phyloP scores from a whole-genome alignment of 2,113 vertebrate genomes.

The Campylomormyrus tamandua region DNA sequence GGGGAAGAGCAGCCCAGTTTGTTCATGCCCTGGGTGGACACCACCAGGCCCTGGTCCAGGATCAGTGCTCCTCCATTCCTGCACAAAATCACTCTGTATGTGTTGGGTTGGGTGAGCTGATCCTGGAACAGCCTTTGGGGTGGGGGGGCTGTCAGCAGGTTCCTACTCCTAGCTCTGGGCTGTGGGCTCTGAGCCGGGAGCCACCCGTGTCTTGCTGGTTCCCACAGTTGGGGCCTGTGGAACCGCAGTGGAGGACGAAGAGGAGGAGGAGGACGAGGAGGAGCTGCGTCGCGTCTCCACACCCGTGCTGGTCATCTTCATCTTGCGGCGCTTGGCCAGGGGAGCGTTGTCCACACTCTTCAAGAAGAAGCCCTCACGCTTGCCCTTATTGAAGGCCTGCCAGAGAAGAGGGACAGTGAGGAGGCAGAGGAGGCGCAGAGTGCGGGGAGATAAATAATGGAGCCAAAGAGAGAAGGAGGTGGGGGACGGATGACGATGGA shows the following conservation, averaged over 20 bases:
- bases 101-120: background rate
- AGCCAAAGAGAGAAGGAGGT: background rate
- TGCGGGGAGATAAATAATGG: background rate
- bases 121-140: conserved; percentile 2
- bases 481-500: background rate
- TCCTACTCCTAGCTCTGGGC: conserved; percentile 42
- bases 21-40: background rate
- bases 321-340: conserved; percentile 76
- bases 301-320: conserved; percentile 77
- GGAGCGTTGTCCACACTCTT: conserved; percentile 89
- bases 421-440: background rate
- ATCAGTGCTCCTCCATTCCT: background rate
- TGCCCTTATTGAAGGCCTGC: conserved; percentile 82
- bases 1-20: background rate
- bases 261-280: conserved; percentile 68
- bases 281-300: conserved; percentile 71
- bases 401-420: background rate
- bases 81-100: background rate
- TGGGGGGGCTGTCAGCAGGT: background rate
- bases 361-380: conserved; percentile 80
- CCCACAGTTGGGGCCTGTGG: conserved; percentile 34
- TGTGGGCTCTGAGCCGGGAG: conserved; percentile 49
- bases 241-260: conserved; percentile 57
- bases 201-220: conserved; percentile 43
- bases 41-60: background rate